Percentiles rank a stretch among this genome's conserved stretches.
Evolutionary conservation across 2,888 invertebrate species (phyloP).

Genomic region (Phanerotoma sp.): DNA sequence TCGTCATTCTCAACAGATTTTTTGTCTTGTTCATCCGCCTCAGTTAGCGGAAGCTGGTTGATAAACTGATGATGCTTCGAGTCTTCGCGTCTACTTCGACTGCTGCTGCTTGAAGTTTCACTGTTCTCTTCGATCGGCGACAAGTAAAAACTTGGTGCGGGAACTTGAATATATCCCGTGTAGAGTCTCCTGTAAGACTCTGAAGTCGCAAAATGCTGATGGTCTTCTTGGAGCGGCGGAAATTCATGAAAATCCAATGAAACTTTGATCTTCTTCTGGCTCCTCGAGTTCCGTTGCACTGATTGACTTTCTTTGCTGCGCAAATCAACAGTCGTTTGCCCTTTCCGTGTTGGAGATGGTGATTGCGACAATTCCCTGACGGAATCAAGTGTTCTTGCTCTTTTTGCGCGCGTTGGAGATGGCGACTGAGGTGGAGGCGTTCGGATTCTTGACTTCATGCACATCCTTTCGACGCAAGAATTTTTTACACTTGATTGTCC

Average conservation of each 20-base stretch:
- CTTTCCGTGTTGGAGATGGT: conserved; percentile 33
- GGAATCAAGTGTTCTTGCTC: conserved; percentile 29
- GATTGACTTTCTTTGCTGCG: conserved; percentile 4
- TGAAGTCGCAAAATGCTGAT: conserved; percentile 16
- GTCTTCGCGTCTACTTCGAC: conserved; percentile 40
- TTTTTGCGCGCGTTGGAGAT: conserved; percentile 30
- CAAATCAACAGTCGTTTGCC: conserved; percentile 10
- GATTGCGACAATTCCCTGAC: conserved; percentile 32
- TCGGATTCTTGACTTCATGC: background rate
- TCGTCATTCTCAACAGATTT: conserved; percentile 13
- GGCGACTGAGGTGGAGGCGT: background rate
- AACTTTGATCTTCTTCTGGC: conserved; percentile 38
- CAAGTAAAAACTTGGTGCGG: conserved; percentile 49
- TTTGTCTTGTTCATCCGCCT: too few relatives aligned
- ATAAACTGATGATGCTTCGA: conserved; percentile 23
- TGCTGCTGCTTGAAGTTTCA: conserved; percentile 60
- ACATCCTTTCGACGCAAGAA: too few relatives aligned
- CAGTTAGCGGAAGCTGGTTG: too few relatives aligned
- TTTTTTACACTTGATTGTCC: too few relatives aligned
- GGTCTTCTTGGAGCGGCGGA: conserved; percentile 38
- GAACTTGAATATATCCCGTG: conserved; percentile 30
- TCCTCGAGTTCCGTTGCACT: conserved; percentile 1
- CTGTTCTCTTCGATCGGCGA: conserved; percentile 65
- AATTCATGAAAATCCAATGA: conserved; percentile 46
- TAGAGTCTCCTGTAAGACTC: conserved; percentile 20